These are phyloP conservation scores for Ovibos moschatus DNA, from an alignment of 2,113 vertebrate species.

Conservation along the genomic window DNA sequence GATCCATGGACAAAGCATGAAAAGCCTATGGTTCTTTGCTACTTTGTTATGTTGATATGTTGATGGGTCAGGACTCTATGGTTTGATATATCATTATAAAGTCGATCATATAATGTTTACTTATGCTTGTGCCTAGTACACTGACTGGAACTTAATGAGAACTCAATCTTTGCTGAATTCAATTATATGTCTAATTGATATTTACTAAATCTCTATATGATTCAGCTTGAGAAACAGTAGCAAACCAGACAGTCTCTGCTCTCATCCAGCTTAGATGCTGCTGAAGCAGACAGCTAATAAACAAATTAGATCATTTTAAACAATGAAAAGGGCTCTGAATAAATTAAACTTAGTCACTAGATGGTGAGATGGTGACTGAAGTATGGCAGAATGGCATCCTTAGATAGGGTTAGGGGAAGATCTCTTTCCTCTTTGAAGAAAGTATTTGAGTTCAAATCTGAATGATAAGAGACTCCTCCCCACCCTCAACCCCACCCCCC, in stretches of 20 bases:
- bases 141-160: not conserved
- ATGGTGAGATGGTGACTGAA: not conserved
- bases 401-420: not conserved
- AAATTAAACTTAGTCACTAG: not conserved
- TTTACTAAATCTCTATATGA: not conserved
- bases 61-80: not conserved
- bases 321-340: not conserved
- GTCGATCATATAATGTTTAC: not conserved
- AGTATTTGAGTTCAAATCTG: not conserved
- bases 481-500: not conserved
- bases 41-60: not conserved
- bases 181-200: not conserved
- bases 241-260: not conserved
- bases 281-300: not conserved
- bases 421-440: not conserved
- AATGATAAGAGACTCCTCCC: not conserved
- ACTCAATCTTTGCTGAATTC: not conserved
- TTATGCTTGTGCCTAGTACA: not conserved
- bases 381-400: not conserved
- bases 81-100: not conserved
- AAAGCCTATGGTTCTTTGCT: not conserved
- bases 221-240: not conserved
- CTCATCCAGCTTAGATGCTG: not conserved
- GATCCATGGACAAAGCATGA: not conserved
- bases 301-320: not conserved